Base-by-base conservation (phyloP, 2,888 invertebrate genomes). In the Tiliacea citrago region DNA sequence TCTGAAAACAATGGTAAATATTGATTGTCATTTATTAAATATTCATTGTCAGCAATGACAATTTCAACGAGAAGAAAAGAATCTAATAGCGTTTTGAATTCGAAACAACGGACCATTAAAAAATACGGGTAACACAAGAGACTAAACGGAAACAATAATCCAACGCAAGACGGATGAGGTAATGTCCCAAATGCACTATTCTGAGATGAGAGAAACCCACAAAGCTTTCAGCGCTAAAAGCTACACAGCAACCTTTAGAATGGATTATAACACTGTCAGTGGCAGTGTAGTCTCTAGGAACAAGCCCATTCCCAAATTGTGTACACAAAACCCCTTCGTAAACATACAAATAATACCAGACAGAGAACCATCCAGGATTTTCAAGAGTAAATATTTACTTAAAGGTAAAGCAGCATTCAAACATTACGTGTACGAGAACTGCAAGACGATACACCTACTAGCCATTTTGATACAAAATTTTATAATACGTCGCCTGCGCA, bases 341-440 rank as follows among this genome's bases (percentile, higher is more conserved):
- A 42, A 51, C 12, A n/a, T 29, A 51, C 45, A 65, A 65, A 57
- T 24, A 65, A 57, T 24, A 51, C 24, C 13, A 72, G 47, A 29
- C 24, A 16, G 13, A 68, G 18, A 21, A 75, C 21, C 24, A 58
- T 71, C 35, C 24, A 29, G 39, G 29, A 47, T 39, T n/a, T 78
- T 35, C 45, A 49, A 55, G 71, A 42, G 81, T 66, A 55, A 70
- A 75, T 60, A 69, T 75, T 78, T 75, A 68, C 29, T 29, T 57
- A 49, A 57, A 58, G 45, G 42, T 42, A 61, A 1, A 9, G 39
- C 10, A 57, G 24, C 47, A 77, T 51, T 68, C 51, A 77, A 77
- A 61, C 21, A 18, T 73, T n/a, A 45, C 16, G 35, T 53, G 35
- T 35, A 53, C 35, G 53, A n/a, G n/a, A 60, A 61, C 29, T 45